Evolutionary conservation across 2,888 invertebrate genomes (phyloP), one percentile per base, ranked within the genome.

Genomic region (Plagodis pulveraria): DNA sequence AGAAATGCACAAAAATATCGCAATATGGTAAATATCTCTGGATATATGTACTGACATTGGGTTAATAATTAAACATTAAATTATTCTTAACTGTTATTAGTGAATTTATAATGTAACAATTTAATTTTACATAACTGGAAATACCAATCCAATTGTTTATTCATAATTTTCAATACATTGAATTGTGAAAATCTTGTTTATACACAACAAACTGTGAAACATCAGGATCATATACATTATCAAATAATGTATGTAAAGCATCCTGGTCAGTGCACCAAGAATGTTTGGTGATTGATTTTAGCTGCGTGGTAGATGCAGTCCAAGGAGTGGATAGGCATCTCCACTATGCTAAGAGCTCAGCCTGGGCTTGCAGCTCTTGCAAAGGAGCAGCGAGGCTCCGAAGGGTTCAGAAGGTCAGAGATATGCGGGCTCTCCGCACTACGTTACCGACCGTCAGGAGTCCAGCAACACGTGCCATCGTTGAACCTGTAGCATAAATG

Each of bases 381-480:
- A 68, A 62, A 66, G 5, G 7, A 10, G 49, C 40, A 63, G 34
- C 10, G 40, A 40, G 48, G 54, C 54, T 59, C 56, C 46, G 53
- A 63, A 50, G 65, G 62, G 66, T 41, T 12, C 44, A 59, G 52
- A 56, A 63, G 50, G 48, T 84, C 85, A 87, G 58, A 72, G 71
- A 65, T 70, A 75, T 72, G 81, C 77, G 64, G 65, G 76, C 58
- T 63, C 78, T 64, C 56, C 80, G 77, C 81, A 75, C 84, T 90
- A 90, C 22, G 86, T 86, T 65, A 77, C 73, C 61, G 90, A 76
- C 72, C 93, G 94, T 95, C 95, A 95, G 86, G 96, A 96, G 81
- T 96, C 96, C 72, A 98, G 94, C 63, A 99, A 89, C 40, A 98
- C 96, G 86, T 99, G 98, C 99, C 98, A 99, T 55, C 98, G 96